Evolutionary conservation across 2,113 vertebrate species (phyloP), one percentile per base, ranked within the genome.

Genomic region (Pardalotus punctatus): DNA sequence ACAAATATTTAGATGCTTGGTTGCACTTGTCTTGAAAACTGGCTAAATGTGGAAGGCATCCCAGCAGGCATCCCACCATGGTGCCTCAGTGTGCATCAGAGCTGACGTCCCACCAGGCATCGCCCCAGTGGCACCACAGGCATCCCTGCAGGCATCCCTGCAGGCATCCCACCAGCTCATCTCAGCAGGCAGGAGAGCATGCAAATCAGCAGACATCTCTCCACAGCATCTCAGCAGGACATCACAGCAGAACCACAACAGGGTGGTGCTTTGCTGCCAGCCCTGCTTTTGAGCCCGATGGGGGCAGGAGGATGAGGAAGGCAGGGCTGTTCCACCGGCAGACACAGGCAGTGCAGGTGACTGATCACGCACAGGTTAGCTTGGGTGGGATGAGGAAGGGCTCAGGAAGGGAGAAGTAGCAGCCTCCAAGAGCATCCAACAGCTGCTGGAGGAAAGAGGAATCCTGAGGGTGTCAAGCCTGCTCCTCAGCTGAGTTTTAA

Each of bases 321-420:
- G 58, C 64, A 84, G 40, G 40, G 54, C 23, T 5, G 2, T 5
- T 19, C 40, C 0, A 0, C 29, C 33, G 51, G 67, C 60, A 87
- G 35, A 35, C 17, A 20, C 20, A 28, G 64, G 69, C 38, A 76
- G 38, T 1, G 6, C 33, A 35, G 27, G 25, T 35, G 33, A 18
- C 27, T 14, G 47, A 24, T 24, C 9, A 48, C 28, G 14, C 27
- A 38, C 19, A 17, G 29, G 5, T 28, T 17, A 48, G 38, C 40
- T 67, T 31, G 25, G 56, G 10, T 23, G 42, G 38, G 58, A 15
- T 1, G 2, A 70, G 60, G 25, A 87, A 70, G 14, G 51, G 38
- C 43, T 79, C 16, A 27, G 40, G 54, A 33, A 90, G 4, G 13
- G 20, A 79, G 54, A 58, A 87, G 23, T 56, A 71, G 43, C 47